phyloP scores from a whole-genome alignment of 2,113 vertebrate genomes.

The Calyptommatus sinebrachiatus region DNA sequence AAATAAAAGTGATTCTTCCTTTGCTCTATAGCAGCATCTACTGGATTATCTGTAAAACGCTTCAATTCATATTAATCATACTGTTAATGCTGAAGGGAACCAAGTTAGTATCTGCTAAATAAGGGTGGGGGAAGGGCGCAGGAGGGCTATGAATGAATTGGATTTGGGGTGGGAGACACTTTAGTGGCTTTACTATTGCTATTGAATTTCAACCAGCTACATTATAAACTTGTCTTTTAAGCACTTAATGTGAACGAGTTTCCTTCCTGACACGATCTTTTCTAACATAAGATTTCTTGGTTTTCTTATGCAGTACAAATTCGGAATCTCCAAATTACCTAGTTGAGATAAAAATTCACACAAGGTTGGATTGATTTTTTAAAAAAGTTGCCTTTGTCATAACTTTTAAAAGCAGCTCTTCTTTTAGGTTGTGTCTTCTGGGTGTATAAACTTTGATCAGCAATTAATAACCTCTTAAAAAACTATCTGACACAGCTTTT shows the following conservation, averaged over 20 bases:
- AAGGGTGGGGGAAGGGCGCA: slow-evolving; percentile 10
- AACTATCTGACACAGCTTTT: slow-evolving; percentile 5
- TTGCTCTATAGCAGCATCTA: slow-evolving; percentile 85
- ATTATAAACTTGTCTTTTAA: slow-evolving; percentile 18
- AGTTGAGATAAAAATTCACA: background rate
- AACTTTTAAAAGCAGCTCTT: background rate
- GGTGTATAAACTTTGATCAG: slow-evolving; percentile 13
- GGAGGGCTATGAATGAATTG: slow-evolving; percentile 16
- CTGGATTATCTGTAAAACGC: slow-evolving; percentile 80
- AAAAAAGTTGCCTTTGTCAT: background rate
- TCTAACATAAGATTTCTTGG: background rate
- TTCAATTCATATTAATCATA: slow-evolving; percentile 73
- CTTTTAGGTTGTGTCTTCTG: background rate
- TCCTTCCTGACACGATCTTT: background rate
- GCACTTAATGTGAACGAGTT: slow-evolving; percentile 5
- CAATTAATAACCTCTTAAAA: background rate
- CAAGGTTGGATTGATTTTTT: fast-evolving
- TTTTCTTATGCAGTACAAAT: background rate
- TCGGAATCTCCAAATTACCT: background rate
- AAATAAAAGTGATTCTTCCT: slow-evolving; percentile 67
- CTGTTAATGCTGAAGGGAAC: slow-evolving; percentile 65
- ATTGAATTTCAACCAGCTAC: slow-evolving; percentile 16
- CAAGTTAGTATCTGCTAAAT: slow-evolving; percentile 62
- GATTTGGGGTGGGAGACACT: slow-evolving; percentile 21
- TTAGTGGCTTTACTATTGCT: slow-evolving; percentile 13